Evolutionary conservation across 2,113 vertebrate species (phyloP).

Genomic region (Protobothrops flavoviridis): DNA sequence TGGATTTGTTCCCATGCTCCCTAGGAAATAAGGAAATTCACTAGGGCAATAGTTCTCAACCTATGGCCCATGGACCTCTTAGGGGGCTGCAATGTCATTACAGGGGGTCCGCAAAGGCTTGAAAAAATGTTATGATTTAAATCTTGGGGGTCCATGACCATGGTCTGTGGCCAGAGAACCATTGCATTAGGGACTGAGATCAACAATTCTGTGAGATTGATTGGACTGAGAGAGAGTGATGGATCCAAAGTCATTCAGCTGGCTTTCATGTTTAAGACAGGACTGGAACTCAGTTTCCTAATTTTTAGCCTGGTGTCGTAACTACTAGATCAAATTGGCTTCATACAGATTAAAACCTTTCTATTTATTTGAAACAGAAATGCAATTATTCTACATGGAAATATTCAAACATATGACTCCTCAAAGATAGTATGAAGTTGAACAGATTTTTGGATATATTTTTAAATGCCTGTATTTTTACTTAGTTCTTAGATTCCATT

Average conservation of each 20-base stretch:
- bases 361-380: not conserved
- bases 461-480: not conserved
- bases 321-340: not conserved
- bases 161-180: not conserved
- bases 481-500: not conserved
- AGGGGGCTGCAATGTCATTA: not conserved
- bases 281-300: not conserved
- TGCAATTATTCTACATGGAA: not conserved
- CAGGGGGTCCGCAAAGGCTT: not conserved
- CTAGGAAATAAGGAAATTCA: not conserved
- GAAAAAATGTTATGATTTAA: not conserved
- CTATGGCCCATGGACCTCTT: not conserved
- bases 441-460: not conserved
- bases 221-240: not conserved
- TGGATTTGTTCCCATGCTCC: not conserved
- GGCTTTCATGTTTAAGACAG: not conserved
- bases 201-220: not conserved
- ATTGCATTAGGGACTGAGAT: not conserved
- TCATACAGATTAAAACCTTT: not conserved
- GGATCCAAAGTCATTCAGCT: not conserved
- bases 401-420: not conserved
- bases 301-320: not conserved
- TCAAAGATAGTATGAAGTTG: not conserved
- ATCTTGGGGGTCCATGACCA: not conserved
- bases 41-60: not conserved